These are phyloP conservation scores for Lamellibrachia luymesi DNA, from an alignment of 1,140 invertebrate genomes.

Conservation along the genomic window DNA sequence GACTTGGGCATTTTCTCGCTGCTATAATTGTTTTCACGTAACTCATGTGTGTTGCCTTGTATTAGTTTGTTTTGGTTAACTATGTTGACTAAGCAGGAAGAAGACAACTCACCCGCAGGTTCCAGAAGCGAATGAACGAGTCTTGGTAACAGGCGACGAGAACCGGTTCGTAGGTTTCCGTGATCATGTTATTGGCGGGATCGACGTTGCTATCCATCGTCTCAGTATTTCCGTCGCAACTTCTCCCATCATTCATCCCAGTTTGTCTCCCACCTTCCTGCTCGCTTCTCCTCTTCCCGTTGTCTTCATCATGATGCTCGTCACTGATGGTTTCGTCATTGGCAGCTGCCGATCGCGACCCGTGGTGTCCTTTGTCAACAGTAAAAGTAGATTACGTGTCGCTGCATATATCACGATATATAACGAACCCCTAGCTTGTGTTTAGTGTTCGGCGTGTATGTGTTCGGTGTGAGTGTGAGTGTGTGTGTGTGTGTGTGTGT, in stretches of 20 bases:
- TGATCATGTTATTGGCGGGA: slow-evolving; percentile 42
- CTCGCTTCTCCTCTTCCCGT: not conserved
- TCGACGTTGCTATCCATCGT: slow-evolving; percentile 10
- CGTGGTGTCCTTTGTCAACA: not conserved
- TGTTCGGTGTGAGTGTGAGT: not conserved
- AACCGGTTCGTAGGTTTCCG: slow-evolving; percentile 43
- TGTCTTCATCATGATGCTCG: not conserved
- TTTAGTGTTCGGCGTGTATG: not conserved
- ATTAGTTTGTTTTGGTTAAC: not conserved
- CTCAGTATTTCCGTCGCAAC: not conserved
- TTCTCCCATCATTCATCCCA: not conserved
- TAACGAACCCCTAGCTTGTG: too few relatives aligned
- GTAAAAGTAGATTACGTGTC: not conserved
- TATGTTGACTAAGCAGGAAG: not conserved
- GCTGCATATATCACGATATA: too few relatives aligned
- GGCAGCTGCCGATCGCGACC: not conserved
- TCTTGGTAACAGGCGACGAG: slow-evolving; percentile 50
- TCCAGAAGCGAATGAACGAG: slow-evolving; percentile 51
- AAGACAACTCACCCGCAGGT: slow-evolving; percentile 35
- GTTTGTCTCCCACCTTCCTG: not conserved
- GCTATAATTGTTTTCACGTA: too few relatives aligned
- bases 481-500: slow-evolving; percentile 21
- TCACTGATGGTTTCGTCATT: not conserved
- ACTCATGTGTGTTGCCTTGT: not conserved
- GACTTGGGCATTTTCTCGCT: too few relatives aligned